These are phyloP conservation scores for Conger conger DNA, from an alignment of 2,113 vertebrate species.

Conservation along the genomic window DNA sequence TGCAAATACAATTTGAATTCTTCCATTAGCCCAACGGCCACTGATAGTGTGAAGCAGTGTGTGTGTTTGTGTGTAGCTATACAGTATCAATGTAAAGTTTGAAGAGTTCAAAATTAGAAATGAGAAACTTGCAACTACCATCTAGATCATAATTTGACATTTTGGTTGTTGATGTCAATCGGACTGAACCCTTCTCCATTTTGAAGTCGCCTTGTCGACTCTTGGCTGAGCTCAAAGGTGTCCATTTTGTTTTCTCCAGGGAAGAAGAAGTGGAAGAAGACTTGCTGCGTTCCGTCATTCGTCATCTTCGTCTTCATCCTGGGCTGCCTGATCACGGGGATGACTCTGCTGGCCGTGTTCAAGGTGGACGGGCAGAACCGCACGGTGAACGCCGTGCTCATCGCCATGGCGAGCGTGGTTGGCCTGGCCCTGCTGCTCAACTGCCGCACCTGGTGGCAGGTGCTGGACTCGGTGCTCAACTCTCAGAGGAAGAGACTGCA, in stretches of 20 bases:
- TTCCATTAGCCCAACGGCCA: not conserved
- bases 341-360: conserved; percentile 82
- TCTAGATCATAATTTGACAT: not conserved
- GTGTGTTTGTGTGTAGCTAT: not conserved
- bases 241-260: conserved; percentile 62
- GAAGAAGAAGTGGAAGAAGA: conserved; percentile 94
- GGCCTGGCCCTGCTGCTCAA: conserved; percentile 88
- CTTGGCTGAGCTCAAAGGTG: not conserved
- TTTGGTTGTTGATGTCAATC: not conserved
- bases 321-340: conserved; percentile 77
- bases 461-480: conserved; percentile 88
- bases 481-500: conserved; percentile 94
- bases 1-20: too few relatives aligned
- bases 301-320: conserved; percentile 85
- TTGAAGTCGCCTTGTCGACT: too few relatives aligned
- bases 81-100: too few relatives aligned
- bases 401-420: conserved; percentile 79
- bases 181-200: not conserved
- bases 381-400: conserved; percentile 82
- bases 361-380: conserved; percentile 76
- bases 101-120: too few relatives aligned
- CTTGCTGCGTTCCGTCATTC: conserved; percentile 93
- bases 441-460: conserved; percentile 93
- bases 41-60: not conserved
- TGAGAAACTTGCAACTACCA: too few relatives aligned